A percentile compares a stretch with the other conserved stretches of the same genome.
Conservation (phyloP, 2,113 vertebrate genomes). For the Oncorhynchus masou region DNA sequence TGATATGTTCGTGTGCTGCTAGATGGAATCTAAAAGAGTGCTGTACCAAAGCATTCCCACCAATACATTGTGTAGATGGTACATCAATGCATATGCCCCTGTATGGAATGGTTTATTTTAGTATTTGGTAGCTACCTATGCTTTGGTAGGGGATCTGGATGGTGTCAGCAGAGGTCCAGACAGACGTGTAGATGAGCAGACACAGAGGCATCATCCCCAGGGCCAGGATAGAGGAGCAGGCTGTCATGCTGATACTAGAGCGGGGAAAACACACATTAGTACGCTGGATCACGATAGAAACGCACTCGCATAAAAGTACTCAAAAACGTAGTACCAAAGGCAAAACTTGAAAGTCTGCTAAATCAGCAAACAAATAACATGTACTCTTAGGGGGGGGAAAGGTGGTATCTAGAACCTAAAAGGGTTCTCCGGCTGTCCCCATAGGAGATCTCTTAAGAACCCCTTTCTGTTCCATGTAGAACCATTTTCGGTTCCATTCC, state of each 20-base stretch:
- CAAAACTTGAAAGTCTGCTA: too few relatives aligned
- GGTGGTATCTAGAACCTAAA: too few relatives aligned
- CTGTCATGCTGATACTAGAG: slow-evolving; percentile 93
- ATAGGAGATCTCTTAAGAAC: too few relatives aligned
- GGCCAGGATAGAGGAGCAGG: slow-evolving; percentile 90
- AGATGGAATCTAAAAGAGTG: too few relatives aligned
- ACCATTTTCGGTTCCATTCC: too few relatives aligned
- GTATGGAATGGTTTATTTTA: background rate
- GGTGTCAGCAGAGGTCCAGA: slow-evolving; percentile 77
- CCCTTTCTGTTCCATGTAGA: too few relatives aligned
- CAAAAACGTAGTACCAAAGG: too few relatives aligned
- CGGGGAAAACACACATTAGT: slow-evolving; percentile 29
- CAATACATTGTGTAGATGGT: too few relatives aligned
- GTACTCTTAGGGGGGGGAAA: too few relatives aligned
- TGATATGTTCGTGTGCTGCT: too few relatives aligned
- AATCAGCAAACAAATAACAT: background rate
- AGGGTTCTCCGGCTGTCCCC: too few relatives aligned
- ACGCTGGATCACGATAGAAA: background rate
- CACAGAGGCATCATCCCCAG: slow-evolving; percentile 98
- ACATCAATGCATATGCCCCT: background rate
- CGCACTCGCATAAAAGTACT: background rate
- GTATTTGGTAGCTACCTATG: slow-evolving; percentile 79
- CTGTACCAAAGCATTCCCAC: too few relatives aligned
- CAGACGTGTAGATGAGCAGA: slow-evolving; percentile 85
- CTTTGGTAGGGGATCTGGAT: slow-evolving; percentile 88